Evolutionary conservation across 2,797 vertebrate species (phyloP).

Genomic region (Cyprinodon diabolis): DNA sequence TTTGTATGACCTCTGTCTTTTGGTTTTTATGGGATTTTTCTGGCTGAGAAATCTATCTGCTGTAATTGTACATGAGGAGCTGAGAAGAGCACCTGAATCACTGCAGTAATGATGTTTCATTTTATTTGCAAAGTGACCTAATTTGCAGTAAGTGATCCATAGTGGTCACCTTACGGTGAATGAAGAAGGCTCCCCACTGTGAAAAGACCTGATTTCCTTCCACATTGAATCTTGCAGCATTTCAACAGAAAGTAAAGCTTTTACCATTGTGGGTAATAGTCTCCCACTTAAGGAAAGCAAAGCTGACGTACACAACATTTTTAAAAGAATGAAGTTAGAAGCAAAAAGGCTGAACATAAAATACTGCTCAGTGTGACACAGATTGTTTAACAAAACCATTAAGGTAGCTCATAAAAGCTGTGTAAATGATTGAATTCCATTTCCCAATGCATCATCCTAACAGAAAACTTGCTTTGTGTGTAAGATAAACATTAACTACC

Average conservation of each 20-base stretch:
- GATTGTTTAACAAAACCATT: conserved; percentile 11
- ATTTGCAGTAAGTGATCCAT: conserved; percentile 32
- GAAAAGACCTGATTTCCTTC: conserved; percentile 41
- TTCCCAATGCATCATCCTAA: background rate
- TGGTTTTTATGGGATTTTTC: conserved; percentile 11
- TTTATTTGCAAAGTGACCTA: conserved; percentile 44
- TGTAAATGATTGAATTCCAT: background rate
- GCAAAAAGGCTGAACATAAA: conserved; percentile 21
- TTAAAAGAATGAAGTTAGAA: background rate
- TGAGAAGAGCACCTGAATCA: conserved; percentile 20
- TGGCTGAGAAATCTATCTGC: conserved; percentile 20
- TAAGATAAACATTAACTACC: background rate
- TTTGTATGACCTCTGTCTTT: conserved; percentile 6
- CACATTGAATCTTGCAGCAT: conserved; percentile 24
- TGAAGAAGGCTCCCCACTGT: conserved; percentile 22
- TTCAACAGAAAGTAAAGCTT: conserved; percentile 40
- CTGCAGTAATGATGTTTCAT: conserved; percentile 25
- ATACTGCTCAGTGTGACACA: background rate
- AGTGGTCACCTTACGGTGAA: conserved; percentile 30
- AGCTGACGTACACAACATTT: background rate
- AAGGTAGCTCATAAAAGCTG: background rate
- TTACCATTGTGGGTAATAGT: conserved; percentile 43
- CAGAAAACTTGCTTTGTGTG: background rate
- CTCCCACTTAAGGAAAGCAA: conserved; percentile 26
- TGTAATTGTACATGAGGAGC: conserved; percentile 14